These are phyloP conservation scores for Craterocephalus amniculus DNA, from an alignment of 2,797 vertebrate genomes.

Conservation along the genomic window DNA sequence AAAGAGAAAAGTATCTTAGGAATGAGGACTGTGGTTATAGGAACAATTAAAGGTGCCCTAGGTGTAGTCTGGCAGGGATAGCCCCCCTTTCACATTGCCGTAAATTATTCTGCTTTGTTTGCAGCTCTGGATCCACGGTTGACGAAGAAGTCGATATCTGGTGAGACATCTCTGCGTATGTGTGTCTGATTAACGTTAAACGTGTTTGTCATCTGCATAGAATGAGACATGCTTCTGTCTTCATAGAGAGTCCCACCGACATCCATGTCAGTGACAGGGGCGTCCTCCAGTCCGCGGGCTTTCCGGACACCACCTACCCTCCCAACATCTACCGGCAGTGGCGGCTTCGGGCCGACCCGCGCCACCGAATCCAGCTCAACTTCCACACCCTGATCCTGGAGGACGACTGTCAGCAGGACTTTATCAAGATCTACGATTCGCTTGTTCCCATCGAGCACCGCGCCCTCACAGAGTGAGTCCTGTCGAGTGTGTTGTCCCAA, in stretches of 20 bases:
- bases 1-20: too few relatives aligned
- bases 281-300: slow-evolving; percentile 86
- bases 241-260: slow-evolving; percentile 77
- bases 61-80: too few relatives aligned
- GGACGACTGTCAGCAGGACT: slow-evolving; percentile 81
- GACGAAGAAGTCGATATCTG: slow-evolving; percentile 37
- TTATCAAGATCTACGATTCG: slow-evolving; percentile 89
- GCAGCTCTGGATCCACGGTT: slow-evolving; percentile 87
- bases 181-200: neutral
- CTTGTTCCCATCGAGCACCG: slow-evolving; percentile 85
- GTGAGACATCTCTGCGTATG: slow-evolving; percentile 64
- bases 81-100: too few relatives aligned
- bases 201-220: too few relatives aligned
- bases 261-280: slow-evolving; percentile 73
- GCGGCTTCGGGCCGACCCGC: slow-evolving; percentile 85
- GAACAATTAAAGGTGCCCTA: too few relatives aligned
- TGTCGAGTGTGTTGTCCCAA: too few relatives aligned
- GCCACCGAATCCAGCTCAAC: slow-evolving; percentile 84
- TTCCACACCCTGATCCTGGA: slow-evolving; percentile 90
- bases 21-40: too few relatives aligned
- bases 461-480: slow-evolving; percentile 87
- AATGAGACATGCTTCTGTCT: too few relatives aligned
- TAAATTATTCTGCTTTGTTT: neutral
- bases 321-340: slow-evolving; percentile 85
- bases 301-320: slow-evolving; percentile 87